Base-by-base conservation (phyloP, 1,140 invertebrate genomes). In the Drosophila ogumai region DNA sequence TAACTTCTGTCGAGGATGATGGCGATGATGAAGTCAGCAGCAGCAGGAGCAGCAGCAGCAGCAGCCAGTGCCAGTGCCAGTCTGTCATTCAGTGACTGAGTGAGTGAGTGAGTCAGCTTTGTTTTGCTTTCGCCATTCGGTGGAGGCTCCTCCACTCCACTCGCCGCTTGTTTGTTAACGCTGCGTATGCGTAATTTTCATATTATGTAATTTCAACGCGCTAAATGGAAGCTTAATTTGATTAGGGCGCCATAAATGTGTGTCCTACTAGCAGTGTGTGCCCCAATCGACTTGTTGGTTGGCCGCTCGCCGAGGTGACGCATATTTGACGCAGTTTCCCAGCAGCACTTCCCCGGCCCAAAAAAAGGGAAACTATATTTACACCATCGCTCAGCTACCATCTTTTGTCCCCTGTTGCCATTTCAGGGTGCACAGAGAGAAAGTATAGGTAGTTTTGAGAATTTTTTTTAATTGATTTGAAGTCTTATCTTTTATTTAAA, bases 151-250 rank as follows among this genome's bases (percentile, higher is more conserved):
- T 6, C 55, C 57, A 60, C 47, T 55, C 43, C 65, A 69, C 52
- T 44, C 64, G 55, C 64, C 32, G 40, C 59, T 69, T 69, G 78
- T 80, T 64, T 59, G 74, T 36, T 64, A 43, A 79, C 57, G 76
- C 40, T 82, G 82, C 84, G 82, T 88, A 79, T 88, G 84, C 84
- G 85, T 88, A 90, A 90, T 90, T 85, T 88, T 75, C 73, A 78
- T 85, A 80, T 90, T 90, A 90, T 90, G 72, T 81, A 90, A 90
- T 90, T 88, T 78, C 41, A 61, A 75, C 77, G 75, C 79, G 69
- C 79, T 85, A 81, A 88, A 88, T 90, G 81, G 66, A 79, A 82
- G 77, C 84, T 75, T 88, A 88, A 88, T 90, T 88, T 88, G 85
- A 88, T 88, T 88, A 90, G 75, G 72, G 61, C 85, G 69, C 73